Evolutionary conservation across 2,113 vertebrate genomes (phyloP).

Genomic region (Zosterops pallidus): DNA sequence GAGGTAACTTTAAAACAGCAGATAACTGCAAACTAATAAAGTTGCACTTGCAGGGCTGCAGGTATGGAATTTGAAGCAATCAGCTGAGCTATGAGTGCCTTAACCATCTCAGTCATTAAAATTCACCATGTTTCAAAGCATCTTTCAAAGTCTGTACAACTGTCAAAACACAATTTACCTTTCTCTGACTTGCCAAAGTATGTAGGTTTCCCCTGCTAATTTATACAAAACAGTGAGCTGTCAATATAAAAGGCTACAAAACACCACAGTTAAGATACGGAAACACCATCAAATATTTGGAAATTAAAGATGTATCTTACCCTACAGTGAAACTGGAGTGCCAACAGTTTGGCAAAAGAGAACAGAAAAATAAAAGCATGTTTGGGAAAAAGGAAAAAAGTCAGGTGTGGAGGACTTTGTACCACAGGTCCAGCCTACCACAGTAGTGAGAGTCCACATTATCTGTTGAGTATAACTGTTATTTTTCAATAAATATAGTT

Average conservation of each 20-base stretch:
- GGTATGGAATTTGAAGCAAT: not conserved
- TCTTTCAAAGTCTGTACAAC: slow-evolving; percentile 33
- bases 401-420: not conserved
- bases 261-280: not conserved
- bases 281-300: not conserved
- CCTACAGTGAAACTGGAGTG: not conserved
- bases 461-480: not conserved
- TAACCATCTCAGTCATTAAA: slow-evolving; percentile 12
- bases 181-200: not conserved
- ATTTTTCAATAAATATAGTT: not conserved
- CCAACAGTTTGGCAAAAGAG: not conserved
- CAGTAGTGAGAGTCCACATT: not conserved
- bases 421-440: not conserved
- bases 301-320: not conserved
- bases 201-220: not conserved
- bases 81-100: not conserved
- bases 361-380: not conserved
- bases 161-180: slow-evolving; percentile 59
- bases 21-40: not conserved
- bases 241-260: slow-evolving; percentile 8
- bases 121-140: not conserved
- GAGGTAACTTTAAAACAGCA: not conserved
- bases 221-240: slow-evolving; percentile 13
- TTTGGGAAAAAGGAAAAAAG: not conserved
- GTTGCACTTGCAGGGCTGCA: not conserved